Base-by-base conservation (phyloP, 2,797 vertebrate species). In the Pseudochaenichthys georgianus region DNA sequence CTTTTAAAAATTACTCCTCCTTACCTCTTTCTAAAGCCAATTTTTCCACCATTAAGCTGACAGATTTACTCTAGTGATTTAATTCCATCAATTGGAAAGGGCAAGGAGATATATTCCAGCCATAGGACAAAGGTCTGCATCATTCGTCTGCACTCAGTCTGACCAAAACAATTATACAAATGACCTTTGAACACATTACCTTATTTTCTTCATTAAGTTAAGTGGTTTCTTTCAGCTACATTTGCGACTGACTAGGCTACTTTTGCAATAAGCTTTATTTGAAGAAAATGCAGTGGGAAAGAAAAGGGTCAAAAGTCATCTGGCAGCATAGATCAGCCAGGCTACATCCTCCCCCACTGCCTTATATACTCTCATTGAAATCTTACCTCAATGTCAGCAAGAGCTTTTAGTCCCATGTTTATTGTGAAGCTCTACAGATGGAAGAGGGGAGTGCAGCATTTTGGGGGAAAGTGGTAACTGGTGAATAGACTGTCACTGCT, bases 111-210 rank as follows among this genome's bases (percentile, higher is more conserved):
- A 92, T 95, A 91, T 92, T 92, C 90, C 86, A 88, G 86, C 90
- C 82, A 55, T 70, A 86, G 89, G 92, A 95, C 94, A 92, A 91
- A 94, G 93, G 91, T 94, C 89, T 84, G 88, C 81, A 89, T 90
- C 89, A 89, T 94, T 94, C 87, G 80, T 86, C 87, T 80, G 91
- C 89, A 85, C 84, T 93, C 83, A 87, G 80, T 88, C 85, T 41
- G 2, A 91, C 83, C 77, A 89, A 95, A 95, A 95, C 93, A 95
- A 95, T 94, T 94, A 95, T 88, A 94, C 92, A 95, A 96, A 95
- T 94, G 93, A 95, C 93, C 94, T 94, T 92, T 94, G 91, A 89
- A 87, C 87, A 74, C 83, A 88, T 90, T 90, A 83, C 72, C 80
- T 92, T 92, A 91, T 90, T 93, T 91, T 89, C 87, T 89, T 95